Evolutionary conservation across 2,113 vertebrate genomes (phyloP).

Genomic region (Hippocampus abdominalis): DNA sequence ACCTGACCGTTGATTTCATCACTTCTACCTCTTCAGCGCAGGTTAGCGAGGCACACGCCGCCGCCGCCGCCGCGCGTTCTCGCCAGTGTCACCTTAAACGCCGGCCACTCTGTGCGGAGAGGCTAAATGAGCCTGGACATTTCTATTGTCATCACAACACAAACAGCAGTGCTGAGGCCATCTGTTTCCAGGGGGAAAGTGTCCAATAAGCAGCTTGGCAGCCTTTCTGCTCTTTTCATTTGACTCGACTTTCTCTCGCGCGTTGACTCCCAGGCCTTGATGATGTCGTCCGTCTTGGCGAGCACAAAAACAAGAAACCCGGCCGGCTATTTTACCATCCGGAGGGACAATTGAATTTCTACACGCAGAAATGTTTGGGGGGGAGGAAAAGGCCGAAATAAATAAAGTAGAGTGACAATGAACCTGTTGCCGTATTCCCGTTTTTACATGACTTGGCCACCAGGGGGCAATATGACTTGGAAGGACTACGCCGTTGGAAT

Average conservation of each 20-base stretch:
- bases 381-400: not conserved
- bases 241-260: slow-evolving; percentile 16
- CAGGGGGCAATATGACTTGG: too few species aligned
- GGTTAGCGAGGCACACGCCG: slow-evolving; percentile 16
- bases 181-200: slow-evolving; percentile 51
- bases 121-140: slow-evolving; percentile 38
- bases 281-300: not conserved
- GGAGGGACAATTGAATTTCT: too few species aligned
- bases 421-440: too few species aligned
- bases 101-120: slow-evolving; percentile 26
- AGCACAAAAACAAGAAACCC: not conserved
- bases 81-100: slow-evolving; percentile 43
- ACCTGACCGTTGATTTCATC: slow-evolving; percentile 66
- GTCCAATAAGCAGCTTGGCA: slow-evolving; percentile 52
- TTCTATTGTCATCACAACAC: slow-evolving; percentile 51
- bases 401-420: too few species aligned
- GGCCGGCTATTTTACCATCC: too few species aligned
- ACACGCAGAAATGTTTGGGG: too few species aligned
- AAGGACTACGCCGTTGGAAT: too few species aligned
- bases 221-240: slow-evolving; percentile 30
- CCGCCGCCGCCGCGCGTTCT: not conserved
- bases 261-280: not conserved
- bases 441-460: too few species aligned
- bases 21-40: slow-evolving; percentile 40
- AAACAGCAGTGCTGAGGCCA: slow-evolving; percentile 49